Percentiles rank a stretch among this genome's conserved stretches.
Evolutionary conservation across 2,888 invertebrate genomes (phyloP).

Genomic region (Baccha elongata): DNA sequence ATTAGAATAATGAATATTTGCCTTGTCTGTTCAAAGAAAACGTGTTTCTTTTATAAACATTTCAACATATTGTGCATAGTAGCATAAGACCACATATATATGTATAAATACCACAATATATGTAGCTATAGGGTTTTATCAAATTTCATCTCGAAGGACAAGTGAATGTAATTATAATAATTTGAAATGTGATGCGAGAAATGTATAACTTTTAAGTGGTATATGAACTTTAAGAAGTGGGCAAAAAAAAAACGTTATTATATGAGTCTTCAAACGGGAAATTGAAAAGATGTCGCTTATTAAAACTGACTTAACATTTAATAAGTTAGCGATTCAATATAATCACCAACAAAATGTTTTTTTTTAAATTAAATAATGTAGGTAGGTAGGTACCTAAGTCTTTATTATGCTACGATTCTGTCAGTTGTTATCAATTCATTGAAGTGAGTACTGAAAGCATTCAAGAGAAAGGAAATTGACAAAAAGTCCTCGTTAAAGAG

Average conservation of each 20-base stretch:
- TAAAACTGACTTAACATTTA: no score
- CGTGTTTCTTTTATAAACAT: not conserved
- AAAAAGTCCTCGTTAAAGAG: constrained; percentile 15
- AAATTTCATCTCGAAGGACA: constrained; percentile 5
- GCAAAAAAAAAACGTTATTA: no score
- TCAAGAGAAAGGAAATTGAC: constrained; percentile 5
- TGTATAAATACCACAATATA: not conserved
- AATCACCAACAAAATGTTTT: constrained; percentile 7
- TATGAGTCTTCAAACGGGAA: no score
- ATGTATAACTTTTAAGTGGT: not conserved
- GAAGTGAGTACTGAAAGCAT: not conserved
- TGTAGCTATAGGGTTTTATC: not conserved
- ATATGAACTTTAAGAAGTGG: no score
- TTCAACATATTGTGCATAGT: not conserved
- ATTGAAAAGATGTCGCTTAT: no score
- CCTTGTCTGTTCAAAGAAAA: not conserved
- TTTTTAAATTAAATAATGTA: not conserved
- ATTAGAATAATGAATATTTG: constrained; percentile 11
- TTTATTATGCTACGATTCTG: constrained; percentile 23
- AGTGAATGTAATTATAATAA: not conserved
- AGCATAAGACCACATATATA: not conserved
- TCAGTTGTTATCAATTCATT: not conserved
- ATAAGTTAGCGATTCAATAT: no score
- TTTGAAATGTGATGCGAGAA: not conserved
- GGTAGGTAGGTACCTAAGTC: no score